Percentiles rank a stretch among this genome's conserved stretches.
These are phyloP conservation scores for Cotesia congregata DNA, from an alignment of 2,888 invertebrate species.

Conservation along the genomic window DNA sequence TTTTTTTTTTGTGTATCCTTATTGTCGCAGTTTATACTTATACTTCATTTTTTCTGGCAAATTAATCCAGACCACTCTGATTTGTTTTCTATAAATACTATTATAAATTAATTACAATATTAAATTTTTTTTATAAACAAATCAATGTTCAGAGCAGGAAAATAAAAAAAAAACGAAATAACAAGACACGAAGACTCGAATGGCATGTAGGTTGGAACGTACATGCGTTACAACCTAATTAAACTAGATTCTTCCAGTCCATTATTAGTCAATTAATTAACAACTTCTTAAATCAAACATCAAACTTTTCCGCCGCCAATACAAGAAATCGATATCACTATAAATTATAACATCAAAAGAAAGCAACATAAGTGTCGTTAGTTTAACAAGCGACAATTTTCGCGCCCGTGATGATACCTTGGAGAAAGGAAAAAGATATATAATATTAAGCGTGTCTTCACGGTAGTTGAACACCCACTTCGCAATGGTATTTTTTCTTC, in stretches of 20 bases:
- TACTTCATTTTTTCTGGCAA: too few species aligned
- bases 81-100: too few species aligned
- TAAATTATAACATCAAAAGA: neutral
- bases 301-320: neutral
- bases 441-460: conserved; percentile 68
- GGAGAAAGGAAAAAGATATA: conserved; percentile 61
- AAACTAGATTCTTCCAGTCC: neutral
- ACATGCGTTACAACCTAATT: conserved; percentile 8
- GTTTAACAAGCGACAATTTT: conserved; percentile 38
- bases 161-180: conserved; percentile 3
- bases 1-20: too few species aligned
- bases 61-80: too few species aligned
- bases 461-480: conserved; percentile 65
- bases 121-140: neutral
- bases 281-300: neutral
- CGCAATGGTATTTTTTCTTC: conserved; percentile 57
- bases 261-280: neutral
- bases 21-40: too few species aligned
- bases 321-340: neutral
- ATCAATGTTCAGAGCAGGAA: neutral
- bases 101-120: neutral
- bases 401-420: conserved; percentile 18
- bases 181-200: conserved; percentile 12
- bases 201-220: conserved; percentile 34
- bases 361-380: neutral